Percentiles rank a stretch among this genome's conserved stretches.
Conservation (phyloP, 1,140 invertebrate genomes). For the Drosophila albomicans region DNA sequence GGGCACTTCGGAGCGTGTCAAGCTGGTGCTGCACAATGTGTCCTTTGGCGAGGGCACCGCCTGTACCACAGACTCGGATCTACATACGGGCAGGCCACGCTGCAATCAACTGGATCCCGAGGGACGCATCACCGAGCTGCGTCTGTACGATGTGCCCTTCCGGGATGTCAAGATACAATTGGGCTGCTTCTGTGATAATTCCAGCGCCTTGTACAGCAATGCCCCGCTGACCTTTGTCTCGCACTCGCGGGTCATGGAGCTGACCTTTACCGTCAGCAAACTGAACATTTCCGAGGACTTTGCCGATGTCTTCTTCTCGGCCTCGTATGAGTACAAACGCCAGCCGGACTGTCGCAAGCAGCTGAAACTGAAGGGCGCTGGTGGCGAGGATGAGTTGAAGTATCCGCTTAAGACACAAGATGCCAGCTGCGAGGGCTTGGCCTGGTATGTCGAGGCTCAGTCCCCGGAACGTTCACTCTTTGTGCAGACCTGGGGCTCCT, state of each 20-base stretch:
- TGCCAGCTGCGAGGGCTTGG: constrained; percentile 89
- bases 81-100: constrained; percentile 88
- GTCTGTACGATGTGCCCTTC: constrained; percentile 89
- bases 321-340: constrained; percentile 88
- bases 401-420: constrained; percentile 87
- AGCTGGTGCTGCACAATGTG: constrained; percentile 89
- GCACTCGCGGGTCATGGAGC: constrained; percentile 87
- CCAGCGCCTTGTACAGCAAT: constrained; percentile 85
- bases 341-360: constrained; percentile 88
- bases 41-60: constrained; percentile 88
- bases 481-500: constrained; percentile 90
- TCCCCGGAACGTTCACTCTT: constrained; percentile 90
- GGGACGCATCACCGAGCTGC: constrained; percentile 86
- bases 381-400: constrained; percentile 87
- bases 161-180: constrained; percentile 87
- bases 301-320: constrained; percentile 89
- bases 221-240: constrained; percentile 88
- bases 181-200: constrained; percentile 89
- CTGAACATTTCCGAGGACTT: constrained; percentile 90
- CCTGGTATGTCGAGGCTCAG: constrained; percentile 90
- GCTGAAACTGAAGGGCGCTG: constrained; percentile 87
- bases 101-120: constrained; percentile 86
- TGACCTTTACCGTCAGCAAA: constrained; percentile 88
- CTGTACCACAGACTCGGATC: constrained; percentile 90
- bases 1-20: constrained; percentile 87